These are phyloP conservation scores for Dasypogon diadema DNA, from an alignment of 2,888 invertebrate genomes.

Conservation along the genomic window DNA sequence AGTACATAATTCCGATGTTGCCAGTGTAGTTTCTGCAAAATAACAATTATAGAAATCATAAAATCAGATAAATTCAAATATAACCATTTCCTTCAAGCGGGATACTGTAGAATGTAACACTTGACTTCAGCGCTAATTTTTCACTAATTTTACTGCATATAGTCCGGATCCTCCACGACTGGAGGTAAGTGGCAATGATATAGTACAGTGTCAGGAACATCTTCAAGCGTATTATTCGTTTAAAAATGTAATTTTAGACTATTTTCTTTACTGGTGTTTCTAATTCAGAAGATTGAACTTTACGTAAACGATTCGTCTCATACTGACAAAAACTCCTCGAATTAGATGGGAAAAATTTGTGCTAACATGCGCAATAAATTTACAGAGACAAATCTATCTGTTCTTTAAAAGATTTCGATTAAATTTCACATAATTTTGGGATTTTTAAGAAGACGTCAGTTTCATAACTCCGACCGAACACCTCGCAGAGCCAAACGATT, in stretches of 20 bases:
- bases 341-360: conserved; percentile 3
- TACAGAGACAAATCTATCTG: not conserved
- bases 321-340: conserved; percentile 6
- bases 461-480: conserved; percentile 18
- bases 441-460: conserved; percentile 6
- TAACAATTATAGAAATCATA: too few relatives aligned
- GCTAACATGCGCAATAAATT: conserved; percentile 31
- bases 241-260: not conserved
- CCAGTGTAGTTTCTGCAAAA: conserved; percentile 63
- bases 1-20: conserved; percentile 66
- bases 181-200: conserved; percentile 84
- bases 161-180: conserved; percentile 82
- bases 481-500: too few relatives aligned
- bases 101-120: conserved; percentile 74
- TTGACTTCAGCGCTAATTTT: conserved; percentile 72
- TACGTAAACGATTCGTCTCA: conserved; percentile 29
- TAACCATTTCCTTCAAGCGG: conserved; percentile 68
- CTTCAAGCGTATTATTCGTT: conserved; percentile 52
- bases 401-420: not conserved
- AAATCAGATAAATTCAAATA: too few relatives aligned
- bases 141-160: conserved; percentile 77
- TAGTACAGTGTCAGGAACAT: conserved; percentile 87
- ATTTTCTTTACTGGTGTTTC: not conserved
- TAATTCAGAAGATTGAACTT: conserved; percentile 8
- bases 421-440: not conserved